Conservation (phyloP, 2,797 vertebrate species). For the Oreortyx pictus region DNA sequence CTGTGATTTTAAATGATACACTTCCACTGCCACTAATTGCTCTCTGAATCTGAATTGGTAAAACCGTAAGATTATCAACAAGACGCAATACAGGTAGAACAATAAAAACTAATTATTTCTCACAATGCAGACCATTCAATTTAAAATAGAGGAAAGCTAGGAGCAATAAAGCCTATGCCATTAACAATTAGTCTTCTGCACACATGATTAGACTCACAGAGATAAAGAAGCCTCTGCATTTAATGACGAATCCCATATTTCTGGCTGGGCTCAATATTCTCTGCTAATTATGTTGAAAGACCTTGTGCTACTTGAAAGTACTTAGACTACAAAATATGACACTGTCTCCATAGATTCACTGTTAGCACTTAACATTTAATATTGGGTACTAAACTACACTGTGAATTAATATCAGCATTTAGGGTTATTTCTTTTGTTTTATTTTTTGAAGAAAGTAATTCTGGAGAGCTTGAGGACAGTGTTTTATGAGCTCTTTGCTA, state of each 20-base stretch:
- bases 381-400: slow-evolving; percentile 21
- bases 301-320: slow-evolving; percentile 76
- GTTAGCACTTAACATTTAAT: slow-evolving; percentile 63
- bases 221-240: slow-evolving; percentile 89
- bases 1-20: slow-evolving; percentile 73
- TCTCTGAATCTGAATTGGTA: slow-evolving; percentile 83
- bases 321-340: slow-evolving; percentile 65
- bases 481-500: slow-evolving; percentile 3
- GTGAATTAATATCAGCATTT: slow-evolving; percentile 7
- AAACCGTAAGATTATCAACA: slow-evolving; percentile 85
- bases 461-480: neutral
- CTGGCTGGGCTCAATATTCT: slow-evolving; percentile 83
- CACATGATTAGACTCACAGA: slow-evolving; percentile 89
- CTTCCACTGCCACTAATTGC: slow-evolving; percentile 82
- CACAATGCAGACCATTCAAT: slow-evolving; percentile 88
- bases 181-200: slow-evolving; percentile 92
- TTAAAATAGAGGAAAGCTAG: slow-evolving; percentile 88
- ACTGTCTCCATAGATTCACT: slow-evolving; percentile 46
- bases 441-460: neutral
- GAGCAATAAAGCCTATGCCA: slow-evolving; percentile 89
- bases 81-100: slow-evolving; percentile 85
- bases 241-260: slow-evolving; percentile 85
- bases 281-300: slow-evolving; percentile 83
- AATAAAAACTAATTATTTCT: slow-evolving; percentile 95
- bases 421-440: neutral